These are phyloP conservation scores for Cheilosia urbana DNA, from an alignment of 2,888 invertebrate species.

Conservation along the genomic window DNA sequence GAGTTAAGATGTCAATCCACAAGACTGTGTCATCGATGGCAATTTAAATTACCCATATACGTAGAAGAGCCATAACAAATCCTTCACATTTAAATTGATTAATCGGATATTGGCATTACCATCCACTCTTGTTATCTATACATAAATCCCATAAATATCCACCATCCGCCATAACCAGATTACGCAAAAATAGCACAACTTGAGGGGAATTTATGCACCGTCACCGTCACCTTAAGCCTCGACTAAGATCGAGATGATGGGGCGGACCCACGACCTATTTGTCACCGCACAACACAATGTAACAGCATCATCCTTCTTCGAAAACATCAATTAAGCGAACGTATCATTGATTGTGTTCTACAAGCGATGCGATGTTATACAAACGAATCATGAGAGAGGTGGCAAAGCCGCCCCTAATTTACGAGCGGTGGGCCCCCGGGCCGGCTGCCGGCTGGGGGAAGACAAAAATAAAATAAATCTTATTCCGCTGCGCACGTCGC, in stretches of 20 bases:
- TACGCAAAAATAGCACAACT: conserved; percentile 60
- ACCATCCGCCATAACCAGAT: conserved; percentile 46
- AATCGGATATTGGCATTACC: conserved; percentile 59
- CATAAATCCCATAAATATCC: conserved; percentile 47
- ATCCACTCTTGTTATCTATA: conserved; percentile 45
- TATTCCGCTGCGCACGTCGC: conserved; percentile 31
- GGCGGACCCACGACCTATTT: conserved; percentile 59
- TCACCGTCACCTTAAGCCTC: conserved; percentile 38
- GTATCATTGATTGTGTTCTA: conserved; percentile 68
- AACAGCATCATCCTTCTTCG: conserved; percentile 67
- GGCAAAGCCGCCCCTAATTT: conserved; percentile 50
- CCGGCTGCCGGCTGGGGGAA: neutral
- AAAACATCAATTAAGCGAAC: conserved; percentile 70
- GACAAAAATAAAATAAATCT: conserved; percentile 55
- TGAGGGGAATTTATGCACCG: conserved; percentile 40
- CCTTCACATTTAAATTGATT: conserved; percentile 44
- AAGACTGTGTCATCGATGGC: conserved; percentile 2
- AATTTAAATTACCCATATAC: conserved; percentile 42
- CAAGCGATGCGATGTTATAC: conserved; percentile 55
- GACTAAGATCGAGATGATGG: conserved; percentile 7
- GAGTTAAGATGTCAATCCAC: conserved; percentile 28
- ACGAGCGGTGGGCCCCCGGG: conserved; percentile 14
- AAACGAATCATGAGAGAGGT: conserved; percentile 42
- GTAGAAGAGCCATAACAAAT: too few species aligned
- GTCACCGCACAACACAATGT: conserved; percentile 64